Evolutionary conservation across 2,888 invertebrate species (phyloP).

Genomic region (Pegoplata infirma): DNA sequence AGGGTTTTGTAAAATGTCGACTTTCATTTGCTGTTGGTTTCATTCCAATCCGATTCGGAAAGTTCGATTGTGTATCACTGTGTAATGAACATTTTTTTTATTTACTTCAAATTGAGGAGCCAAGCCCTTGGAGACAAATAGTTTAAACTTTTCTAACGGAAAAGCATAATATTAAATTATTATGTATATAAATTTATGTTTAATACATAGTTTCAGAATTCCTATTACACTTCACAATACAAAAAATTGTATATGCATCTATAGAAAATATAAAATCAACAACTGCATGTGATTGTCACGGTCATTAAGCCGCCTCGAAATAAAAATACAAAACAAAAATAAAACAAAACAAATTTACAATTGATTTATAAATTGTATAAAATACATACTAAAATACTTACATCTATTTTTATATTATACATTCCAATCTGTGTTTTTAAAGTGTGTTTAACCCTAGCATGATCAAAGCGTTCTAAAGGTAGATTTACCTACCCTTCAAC

Average conservation of each 20-base stretch:
- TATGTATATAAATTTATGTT: not conserved
- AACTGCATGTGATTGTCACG: slow-evolving; percentile 29
- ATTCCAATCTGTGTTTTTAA: not conserved
- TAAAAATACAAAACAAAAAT: not conserved
- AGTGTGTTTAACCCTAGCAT: too few relatives aligned
- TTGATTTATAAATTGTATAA: not conserved
- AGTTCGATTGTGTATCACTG: too few relatives aligned
- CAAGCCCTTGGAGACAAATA: too few relatives aligned
- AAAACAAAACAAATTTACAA: not conserved
- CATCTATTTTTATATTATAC: not conserved
- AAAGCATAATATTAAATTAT: not conserved
- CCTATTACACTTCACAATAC: not conserved
- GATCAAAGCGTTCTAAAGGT: too few relatives aligned
- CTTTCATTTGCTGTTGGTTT: too few relatives aligned
- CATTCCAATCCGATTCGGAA: too few relatives aligned
- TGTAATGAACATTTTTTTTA: too few relatives aligned
- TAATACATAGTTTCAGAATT: not conserved
- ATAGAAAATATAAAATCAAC: not conserved
- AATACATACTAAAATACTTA: not conserved
- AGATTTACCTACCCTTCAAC: too few relatives aligned
- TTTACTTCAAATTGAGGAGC: too few relatives aligned
- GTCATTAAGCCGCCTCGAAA: slow-evolving; percentile 20
- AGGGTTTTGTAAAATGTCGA: too few relatives aligned
- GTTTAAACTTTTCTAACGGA: not conserved
- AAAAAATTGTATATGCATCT: not conserved